Percentiles rank a stretch among this genome's conserved stretches.
Evolutionary conservation across 2,113 vertebrate species (phyloP).

Genomic region (Porphyrio hochstetteri): DNA sequence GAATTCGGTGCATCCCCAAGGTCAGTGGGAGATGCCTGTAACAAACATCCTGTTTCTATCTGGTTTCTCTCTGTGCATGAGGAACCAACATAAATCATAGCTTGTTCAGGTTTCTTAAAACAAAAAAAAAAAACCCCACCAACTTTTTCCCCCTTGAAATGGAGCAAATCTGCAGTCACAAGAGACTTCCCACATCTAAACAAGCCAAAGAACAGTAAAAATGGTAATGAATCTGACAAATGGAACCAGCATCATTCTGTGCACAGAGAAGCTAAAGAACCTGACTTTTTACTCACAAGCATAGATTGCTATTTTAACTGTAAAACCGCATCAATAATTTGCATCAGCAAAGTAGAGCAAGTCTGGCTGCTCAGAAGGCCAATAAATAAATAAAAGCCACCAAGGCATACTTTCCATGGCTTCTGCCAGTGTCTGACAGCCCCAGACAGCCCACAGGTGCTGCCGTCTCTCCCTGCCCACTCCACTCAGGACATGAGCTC

Average conservation of each 20-base stretch:
- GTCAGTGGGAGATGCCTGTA: conserved; percentile 1
- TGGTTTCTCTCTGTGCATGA: background rate
- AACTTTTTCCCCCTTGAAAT: background rate
- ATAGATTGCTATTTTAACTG: background rate
- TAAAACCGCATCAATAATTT: background rate
- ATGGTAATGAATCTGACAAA: background rate
- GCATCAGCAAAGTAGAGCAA: background rate
- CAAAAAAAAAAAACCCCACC: background rate
- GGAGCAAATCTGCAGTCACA: background rate
- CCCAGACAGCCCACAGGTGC: accelerated
- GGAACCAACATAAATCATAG: background rate
- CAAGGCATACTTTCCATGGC: background rate
- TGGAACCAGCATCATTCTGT: background rate
- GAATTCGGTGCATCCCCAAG: conserved; percentile 28
- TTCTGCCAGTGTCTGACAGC: background rate
- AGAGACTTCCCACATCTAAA: background rate
- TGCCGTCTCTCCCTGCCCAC: background rate
- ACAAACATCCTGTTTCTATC: conserved; percentile 51
- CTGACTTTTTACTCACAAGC: background rate
- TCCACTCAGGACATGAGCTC: background rate
- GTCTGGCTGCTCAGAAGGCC: background rate
- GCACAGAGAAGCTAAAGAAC: background rate
- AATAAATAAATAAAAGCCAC: background rate
- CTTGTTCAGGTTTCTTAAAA: background rate
- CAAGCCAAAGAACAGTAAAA: background rate